Evolutionary conservation across 2,797 vertebrate species (phyloP), one percentile per base, ranked within the genome.

Genomic region (Darevskia mixta): DNA sequence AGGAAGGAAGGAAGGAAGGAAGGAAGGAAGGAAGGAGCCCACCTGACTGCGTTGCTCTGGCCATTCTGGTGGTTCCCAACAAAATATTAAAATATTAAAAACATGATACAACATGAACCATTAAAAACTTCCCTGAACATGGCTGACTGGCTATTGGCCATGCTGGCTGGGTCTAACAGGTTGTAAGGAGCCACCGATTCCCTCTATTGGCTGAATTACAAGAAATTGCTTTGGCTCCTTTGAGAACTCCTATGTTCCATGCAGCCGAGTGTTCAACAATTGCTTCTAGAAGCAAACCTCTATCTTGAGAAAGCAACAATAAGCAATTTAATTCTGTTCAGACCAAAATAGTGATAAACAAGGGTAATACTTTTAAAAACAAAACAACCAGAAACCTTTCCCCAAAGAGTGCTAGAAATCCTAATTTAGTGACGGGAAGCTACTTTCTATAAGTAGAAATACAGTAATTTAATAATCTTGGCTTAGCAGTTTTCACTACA

Each of bases 391-490:
- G 32, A 84, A 90, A 83, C 6, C 88, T 94, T 91, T 96, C 97
- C 97, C 97, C 90, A 95, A 97, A 96, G 96, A 96, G 96, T 96
- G 93, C 89, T 97, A 95, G 94, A 96, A 97, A 95, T 96, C 95
- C 94, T 96, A 94, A 97, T 97, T 96, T 97, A 97, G 94, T 95
- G 95, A 95, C 92, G 95, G 86, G 94, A 94, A 94, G 94, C 95
- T 95, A 96, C 93, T 95, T 95, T 95, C 93, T 93, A 95, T 94
- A 96, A 96, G 95, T 93, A 97, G 96, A 96, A 97, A 97, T 96
- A 95, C 91, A 93, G 95, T 97, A 97, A 97, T 97, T 97, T 97
- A 97, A 97, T 97, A 97, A 97, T 96, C 96, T 96, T 96, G 96
- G 95, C 95, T 91, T 96, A 96, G 97, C 97, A 97, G 95, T 97